Conservation (phyloP, 2,888 invertebrate species). For the Nomada fabriciana region DNA sequence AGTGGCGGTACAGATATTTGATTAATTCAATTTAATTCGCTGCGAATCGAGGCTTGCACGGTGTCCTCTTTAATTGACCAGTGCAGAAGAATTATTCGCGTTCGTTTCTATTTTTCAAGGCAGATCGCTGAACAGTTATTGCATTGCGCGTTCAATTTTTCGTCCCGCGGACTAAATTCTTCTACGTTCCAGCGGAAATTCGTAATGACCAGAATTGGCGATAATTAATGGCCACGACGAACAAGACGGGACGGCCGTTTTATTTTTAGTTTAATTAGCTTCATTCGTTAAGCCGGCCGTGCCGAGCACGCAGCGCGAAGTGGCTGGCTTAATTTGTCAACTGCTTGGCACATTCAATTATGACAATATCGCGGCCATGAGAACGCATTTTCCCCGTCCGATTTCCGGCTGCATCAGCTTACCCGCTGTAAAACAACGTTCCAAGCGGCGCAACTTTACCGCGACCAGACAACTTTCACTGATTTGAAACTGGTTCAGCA, state of each 20-base stretch:
- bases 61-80: too few species aligned
- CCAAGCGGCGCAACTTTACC: neutral
- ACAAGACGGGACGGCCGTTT: constrained; percentile 7
- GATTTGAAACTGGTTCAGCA: neutral
- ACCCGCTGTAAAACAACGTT: neutral
- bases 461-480: neutral
- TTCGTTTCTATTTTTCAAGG: constrained; percentile 1
- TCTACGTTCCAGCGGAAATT: neutral
- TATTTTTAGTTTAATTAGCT: constrained; percentile 31
- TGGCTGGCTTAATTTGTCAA: constrained; percentile 31
- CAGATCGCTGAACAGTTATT: neutral
- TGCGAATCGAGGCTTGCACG: too few species aligned
- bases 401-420: neutral
- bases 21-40: too few species aligned
- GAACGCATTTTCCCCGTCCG: constrained; percentile 22
- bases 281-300: constrained; percentile 15
- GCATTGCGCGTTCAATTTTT: neutral
- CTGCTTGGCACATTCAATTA: constrained; percentile 27
- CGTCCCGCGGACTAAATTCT: constrained; percentile 15
- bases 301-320: neutral
- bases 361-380: constrained; percentile 8
- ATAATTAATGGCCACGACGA: constrained; percentile 27
- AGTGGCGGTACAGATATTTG: too few species aligned
- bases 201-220: neutral
- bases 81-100: too few species aligned